Conservation (phyloP, 2,888 invertebrate species). For the Sminthurides aquaticus region DNA sequence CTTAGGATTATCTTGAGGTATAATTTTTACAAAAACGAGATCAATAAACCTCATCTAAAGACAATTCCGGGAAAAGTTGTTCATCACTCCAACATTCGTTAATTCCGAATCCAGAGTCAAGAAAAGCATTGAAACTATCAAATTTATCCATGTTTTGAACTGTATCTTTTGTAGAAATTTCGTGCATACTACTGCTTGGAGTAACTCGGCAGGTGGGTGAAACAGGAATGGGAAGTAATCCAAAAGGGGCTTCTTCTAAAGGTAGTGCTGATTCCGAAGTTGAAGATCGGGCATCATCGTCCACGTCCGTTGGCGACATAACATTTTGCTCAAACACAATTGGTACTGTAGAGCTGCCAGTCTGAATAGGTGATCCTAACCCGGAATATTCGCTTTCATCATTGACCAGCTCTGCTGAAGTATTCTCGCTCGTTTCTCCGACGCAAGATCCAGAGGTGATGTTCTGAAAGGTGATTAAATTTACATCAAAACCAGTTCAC, state of each 20-base stretch:
- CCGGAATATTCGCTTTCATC: conserved; percentile 24
- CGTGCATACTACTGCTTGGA: not conserved
- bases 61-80: conserved; percentile 24
- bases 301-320: conserved; percentile 1
- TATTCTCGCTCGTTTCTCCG: conserved; percentile 14
- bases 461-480: conserved; percentile 9
- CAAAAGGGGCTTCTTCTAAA: conserved; percentile 23
- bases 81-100: conserved; percentile 14
- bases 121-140: conserved; percentile 13
- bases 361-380: conserved; percentile 5
- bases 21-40: no score
- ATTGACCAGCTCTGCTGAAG: conserved; percentile 15
- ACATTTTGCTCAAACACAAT: not conserved
- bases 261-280: conserved; percentile 13
- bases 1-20: no score
- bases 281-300: conserved; percentile 11
- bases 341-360: not conserved
- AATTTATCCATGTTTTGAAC: conserved; percentile 6
- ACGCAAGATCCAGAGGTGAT: conserved; percentile 15
- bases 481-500: no score
- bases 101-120: conserved; percentile 14
- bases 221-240: conserved; percentile 16
- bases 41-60: conserved; percentile 8
- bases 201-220: conserved; percentile 13
- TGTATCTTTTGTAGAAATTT: not conserved